Evolutionary conservation across 2,797 vertebrate species (phyloP).

Genomic region (Sylvilagus floridanus): DNA sequence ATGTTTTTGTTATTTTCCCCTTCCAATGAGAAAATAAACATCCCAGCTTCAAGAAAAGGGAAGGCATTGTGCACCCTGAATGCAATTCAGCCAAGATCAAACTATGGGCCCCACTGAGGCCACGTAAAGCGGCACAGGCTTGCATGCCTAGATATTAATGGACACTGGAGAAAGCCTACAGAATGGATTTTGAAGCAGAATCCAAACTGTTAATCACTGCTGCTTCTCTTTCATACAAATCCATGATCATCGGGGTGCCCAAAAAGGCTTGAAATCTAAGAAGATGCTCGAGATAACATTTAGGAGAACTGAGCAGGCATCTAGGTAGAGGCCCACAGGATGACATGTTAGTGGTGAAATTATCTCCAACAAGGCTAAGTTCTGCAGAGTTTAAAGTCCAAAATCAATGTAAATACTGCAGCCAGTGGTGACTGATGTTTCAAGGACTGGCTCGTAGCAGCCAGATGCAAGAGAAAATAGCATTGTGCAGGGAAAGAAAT

Average conservation of each 20-base stretch:
- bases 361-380: neutral
- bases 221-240: neutral
- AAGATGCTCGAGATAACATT: neutral
- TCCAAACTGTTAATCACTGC: neutral
- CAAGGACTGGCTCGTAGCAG: neutral
- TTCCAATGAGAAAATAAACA: neutral
- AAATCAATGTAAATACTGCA: neutral
- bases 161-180: neutral
- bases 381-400: neutral
- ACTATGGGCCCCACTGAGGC: too few relatives aligned
- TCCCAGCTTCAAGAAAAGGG: neutral
- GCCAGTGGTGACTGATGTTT: neutral
- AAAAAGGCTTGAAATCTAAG: neutral
- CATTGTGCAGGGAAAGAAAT: neutral
- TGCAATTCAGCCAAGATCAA: neutral
- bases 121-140: neutral
- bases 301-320: neutral
- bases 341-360: neutral
- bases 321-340: neutral
- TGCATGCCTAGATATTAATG: rapidly evolving
- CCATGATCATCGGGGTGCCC: neutral
- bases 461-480: neutral
- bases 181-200: neutral
- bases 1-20: neutral
- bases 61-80: neutral